Conservation (phyloP, 1,140 invertebrate species). For the Thaumatotibia leucotreta region DNA sequence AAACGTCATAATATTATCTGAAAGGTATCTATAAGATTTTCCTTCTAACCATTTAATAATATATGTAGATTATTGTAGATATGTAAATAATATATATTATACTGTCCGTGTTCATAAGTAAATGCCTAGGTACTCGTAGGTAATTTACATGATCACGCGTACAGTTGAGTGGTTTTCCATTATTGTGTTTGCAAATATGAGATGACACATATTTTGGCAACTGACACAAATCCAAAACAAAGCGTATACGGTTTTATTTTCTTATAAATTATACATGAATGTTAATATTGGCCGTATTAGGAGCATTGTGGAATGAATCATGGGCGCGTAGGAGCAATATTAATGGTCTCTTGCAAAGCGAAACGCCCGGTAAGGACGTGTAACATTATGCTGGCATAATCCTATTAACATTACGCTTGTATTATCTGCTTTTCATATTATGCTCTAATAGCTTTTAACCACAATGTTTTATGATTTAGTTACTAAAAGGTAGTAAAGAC, state of each 20-base stretch:
- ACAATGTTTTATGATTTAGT: background rate
- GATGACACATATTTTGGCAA: conserved; percentile 3
- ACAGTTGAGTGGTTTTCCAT: background rate
- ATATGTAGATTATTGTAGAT: too few species aligned
- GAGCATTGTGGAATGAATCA: conserved; percentile 6
- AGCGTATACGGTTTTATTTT: conserved; percentile 12
- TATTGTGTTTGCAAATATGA: background rate
- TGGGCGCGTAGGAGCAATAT: conserved; percentile 9
- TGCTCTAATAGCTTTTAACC: background rate
- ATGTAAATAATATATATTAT: too few species aligned
- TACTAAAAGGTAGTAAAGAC: background rate
- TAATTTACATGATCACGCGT: background rate
- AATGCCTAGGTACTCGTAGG: too few species aligned
- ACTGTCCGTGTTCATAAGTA: too few species aligned
- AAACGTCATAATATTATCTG: too few species aligned
- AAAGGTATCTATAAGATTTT: too few species aligned
- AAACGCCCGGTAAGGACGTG: background rate
- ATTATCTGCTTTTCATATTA: conserved; percentile 1
- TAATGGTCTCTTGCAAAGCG: conserved; percentile 3
- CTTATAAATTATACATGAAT: conserved; percentile 11
- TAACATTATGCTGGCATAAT: conserved; percentile 3
- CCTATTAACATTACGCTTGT: background rate
- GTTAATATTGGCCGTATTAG: conserved; percentile 7
- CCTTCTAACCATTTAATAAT: too few species aligned
- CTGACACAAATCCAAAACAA: conserved; percentile 10